A percentile compares a stretch with the other conserved stretches of the same genome.
phyloP scores from a whole-genome alignment of 92 coral and sea anemone species.

The Porites cylindrica region DNA sequence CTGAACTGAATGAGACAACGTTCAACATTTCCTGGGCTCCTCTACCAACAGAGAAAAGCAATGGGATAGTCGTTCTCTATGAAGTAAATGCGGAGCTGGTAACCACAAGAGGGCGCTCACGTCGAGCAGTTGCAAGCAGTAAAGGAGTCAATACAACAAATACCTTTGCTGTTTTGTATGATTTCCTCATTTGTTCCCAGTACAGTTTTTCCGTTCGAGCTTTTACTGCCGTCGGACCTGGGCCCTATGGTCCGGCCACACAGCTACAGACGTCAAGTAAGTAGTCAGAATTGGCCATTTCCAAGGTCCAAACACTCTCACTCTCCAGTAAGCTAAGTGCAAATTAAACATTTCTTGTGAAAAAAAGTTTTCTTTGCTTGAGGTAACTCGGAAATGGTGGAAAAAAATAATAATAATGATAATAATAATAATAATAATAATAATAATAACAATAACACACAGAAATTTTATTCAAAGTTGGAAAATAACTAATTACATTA shows the following conservation, averaged over 20 bases:
- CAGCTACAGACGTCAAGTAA: slow-evolving; percentile 33
- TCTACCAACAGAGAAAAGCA: slow-evolving; percentile 7
- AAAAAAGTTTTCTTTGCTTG: no score
- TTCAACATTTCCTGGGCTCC: slow-evolving; percentile 26
- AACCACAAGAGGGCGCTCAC: background rate
- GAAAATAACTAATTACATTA: no score
- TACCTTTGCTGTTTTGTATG: slow-evolving; percentile 15
- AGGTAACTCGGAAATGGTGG: no score
- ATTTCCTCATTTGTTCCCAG: slow-evolving; percentile 29
- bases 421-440: no score
- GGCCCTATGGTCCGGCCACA: slow-evolving; percentile 39
- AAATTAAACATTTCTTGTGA: no score
- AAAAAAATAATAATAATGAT: no score
- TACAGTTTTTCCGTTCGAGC: slow-evolving; percentile 52
- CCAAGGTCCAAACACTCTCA: no score
- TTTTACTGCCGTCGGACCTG: slow-evolving; percentile 46
- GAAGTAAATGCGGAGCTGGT: slow-evolving; percentile 2
- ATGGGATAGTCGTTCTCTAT: slow-evolving; percentile 9
- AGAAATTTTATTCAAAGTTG: no score
- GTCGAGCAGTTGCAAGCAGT: background rate
- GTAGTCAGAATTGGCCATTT: background rate
- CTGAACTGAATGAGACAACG: background rate
- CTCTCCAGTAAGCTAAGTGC: background rate
- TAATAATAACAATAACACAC: no score
- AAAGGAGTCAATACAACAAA: background rate